Evolutionary conservation across 1,140 invertebrate genomes (phyloP), one percentile per base, ranked within the genome.

Genomic region (Chrysopa pallens): DNA sequence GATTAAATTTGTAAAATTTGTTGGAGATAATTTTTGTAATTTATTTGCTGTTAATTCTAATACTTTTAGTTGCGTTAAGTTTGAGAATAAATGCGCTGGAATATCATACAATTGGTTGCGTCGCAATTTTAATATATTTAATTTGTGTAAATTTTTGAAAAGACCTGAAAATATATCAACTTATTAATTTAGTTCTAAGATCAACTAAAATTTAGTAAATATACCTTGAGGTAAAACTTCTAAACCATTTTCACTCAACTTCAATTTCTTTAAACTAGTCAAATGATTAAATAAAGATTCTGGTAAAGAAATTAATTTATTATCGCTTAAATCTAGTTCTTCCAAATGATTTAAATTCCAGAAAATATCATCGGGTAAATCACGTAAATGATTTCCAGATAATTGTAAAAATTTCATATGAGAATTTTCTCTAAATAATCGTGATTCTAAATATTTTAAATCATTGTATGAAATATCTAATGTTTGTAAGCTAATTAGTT

Each of bases 381-480:
- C 46, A 37, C 43, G 46, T 29, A 73, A 58, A 42, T 44, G 42
- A 49, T 73, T 73, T 39, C 58, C 74, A 12, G 80, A 78, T 37
- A 90, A 60, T 46, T 78, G 75, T 1, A 88, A 63, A 1, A 72
- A 68, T 42, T 74, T 75, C 0, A 88, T 55, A 29, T 69, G 70
- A 1, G 61, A 56, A 33, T 76, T 69, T 39, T 74, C 76, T 4
- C 61, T 58, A 52, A 89, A 84, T 9, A 78, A 48, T 1, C 66
- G 61, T 15, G 64, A 56, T 1, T 73, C 75, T 1, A 88, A 52
- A 6, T 63, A 59, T 9, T 64, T 66, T 1, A 89, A 52, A 41
- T 65, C 65, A 56, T 89, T 89, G 36, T 74, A 72, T 0, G 83
- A 86, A 7, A 84, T 47, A 59, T 87, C 84, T 2, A 84, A 56